Base-by-base conservation (phyloP, 64 coral and sea anemone species). In the Porites lutea region DNA sequence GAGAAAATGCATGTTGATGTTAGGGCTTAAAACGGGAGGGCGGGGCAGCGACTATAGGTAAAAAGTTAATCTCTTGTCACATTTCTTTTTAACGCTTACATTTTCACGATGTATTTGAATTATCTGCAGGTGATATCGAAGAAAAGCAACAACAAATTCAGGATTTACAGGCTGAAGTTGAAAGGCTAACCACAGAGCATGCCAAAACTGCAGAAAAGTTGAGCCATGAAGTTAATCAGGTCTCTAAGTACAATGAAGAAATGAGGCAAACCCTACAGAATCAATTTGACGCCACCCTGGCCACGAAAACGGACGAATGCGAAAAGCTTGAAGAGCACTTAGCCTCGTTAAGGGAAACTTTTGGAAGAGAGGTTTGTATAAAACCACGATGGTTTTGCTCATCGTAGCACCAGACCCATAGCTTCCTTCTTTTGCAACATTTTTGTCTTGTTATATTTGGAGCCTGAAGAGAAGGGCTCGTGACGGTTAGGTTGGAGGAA, bases 271-370 rank as follows among this genome's bases (percentile, higher is more conserved):
- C 83, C 43, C 21, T 97, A 83, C 91, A 89, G 62, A 14, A 7
- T 23, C 65, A 94, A 69, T 65, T 94, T 57, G 75, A 94, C 22
- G 87, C 71, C 10, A 55, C 20, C 89, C 79, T 51, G 73, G 71
- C 9, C 86, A 44, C 43, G 87, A 97, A 60, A 87, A 82, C 14
- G 59, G 87, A 69, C 73, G 93, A 37, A 87, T 93, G n/a, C 22
- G 81, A 84, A 12, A 65, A 68, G 61, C 61, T 84, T 20, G 18
- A 67, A 84, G 81, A 68, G n/a, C 81, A 84, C 9, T 68, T 84
- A 4, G n/a, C 81, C 18, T 49, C 62, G 16, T 19, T 84, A 4
- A 68, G 65, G 63, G 81, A 69, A 2, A 65, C 51, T 52, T 50
- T 22, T 68, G 46, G 18, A 2, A 67, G 44, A 27, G 47, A 84